A percentile compares a stretch with the other conserved stretches of the same genome.
Conservation (phyloP, 2,797 vertebrate species). For the Hydrocynus forskahlii region DNA sequence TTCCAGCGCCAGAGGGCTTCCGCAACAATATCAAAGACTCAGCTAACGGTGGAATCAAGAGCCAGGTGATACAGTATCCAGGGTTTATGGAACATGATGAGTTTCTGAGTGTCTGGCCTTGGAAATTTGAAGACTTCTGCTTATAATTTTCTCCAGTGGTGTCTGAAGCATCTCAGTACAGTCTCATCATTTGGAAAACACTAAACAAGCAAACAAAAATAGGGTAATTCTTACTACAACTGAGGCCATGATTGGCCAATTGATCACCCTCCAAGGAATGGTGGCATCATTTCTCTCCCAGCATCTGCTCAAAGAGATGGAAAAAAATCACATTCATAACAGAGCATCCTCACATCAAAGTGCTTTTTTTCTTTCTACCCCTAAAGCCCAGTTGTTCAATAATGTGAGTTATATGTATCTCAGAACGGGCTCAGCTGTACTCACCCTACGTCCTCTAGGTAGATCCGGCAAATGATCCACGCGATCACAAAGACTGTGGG, state of each 20-base stretch:
- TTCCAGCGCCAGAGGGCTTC: not conserved
- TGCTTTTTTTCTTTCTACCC: not conserved
- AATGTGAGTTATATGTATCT: slow-evolving; percentile 11
- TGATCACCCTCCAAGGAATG: slow-evolving; percentile 85
- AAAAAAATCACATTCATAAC: slow-evolving; percentile 23
- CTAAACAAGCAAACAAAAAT: not conserved
- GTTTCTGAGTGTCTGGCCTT: not conserved
- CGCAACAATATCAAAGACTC: not conserved
- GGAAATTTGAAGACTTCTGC: not conserved
- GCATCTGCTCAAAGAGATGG: slow-evolving; percentile 76
- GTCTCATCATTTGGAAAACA: not conserved
- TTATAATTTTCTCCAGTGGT: not conserved
- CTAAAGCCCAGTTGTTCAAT: not conserved
- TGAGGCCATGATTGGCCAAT: slow-evolving; percentile 89
- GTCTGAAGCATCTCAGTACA: no score
- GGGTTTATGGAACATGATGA: not conserved
- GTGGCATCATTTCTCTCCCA: slow-evolving; percentile 89
- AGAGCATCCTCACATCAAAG: not conserved
- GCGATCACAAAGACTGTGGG: slow-evolving; percentile 83
- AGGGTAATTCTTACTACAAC: slow-evolving; percentile 84
- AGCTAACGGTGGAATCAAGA: not conserved
- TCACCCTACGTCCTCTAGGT: slow-evolving; percentile 88
- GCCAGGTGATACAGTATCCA: no score
- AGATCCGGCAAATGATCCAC: slow-evolving; percentile 84
- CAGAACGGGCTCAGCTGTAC: slow-evolving; percentile 50